Evolutionary conservation across 1,140 invertebrate genomes (phyloP), one percentile per base, ranked within the genome.

Genomic region (Microplitis demolitor): DNA sequence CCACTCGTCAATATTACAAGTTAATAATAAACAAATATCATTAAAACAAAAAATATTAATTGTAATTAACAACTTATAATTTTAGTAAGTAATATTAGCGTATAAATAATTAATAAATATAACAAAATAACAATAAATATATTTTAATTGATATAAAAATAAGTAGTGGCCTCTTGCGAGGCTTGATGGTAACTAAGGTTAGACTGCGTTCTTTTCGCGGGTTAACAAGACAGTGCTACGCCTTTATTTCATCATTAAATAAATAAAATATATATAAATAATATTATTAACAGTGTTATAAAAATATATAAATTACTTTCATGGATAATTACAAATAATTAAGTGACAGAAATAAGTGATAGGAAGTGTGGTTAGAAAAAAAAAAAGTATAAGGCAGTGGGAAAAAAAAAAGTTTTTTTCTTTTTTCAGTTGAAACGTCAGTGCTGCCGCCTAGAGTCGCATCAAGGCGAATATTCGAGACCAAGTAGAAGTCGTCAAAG

Each of bases 81-180:
- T 0, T 3, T 45, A 58, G 16, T 58, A 4, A 64, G 60, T 31
- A 45, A 53, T 62, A 70, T 3, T n/a, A 33, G 16, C 62, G 6
- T 34, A 33, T 33, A 60, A 66, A 24, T 31, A 37, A 69, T 31
- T 63, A 4, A 33, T 45, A 45, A 70, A 24, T 58, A 45, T 45
- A 51, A 68, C 61, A 51, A 34, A 33, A 66, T 24, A 60, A 56
- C 60, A 24, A 37, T 50, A 31, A 45, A 53, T 8, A 6, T 35
- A 64, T 56, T 66, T 31, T 34, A 71, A 58, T 54, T 37, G 31
- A 45, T 60, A 53, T 13, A 58, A 4, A 66, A 61, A 78, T 72
- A 78, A 79, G 80, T 84, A 75, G 78, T 84, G 84, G 79, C 79
- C 80, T 82, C 81, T 84, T 56, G 73, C 60, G 78, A 74, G 76